Evolutionary conservation across 2,113 vertebrate genomes (phyloP), one percentile per base, ranked within the genome.

Genomic region (Myxocyprinus asiaticus): DNA sequence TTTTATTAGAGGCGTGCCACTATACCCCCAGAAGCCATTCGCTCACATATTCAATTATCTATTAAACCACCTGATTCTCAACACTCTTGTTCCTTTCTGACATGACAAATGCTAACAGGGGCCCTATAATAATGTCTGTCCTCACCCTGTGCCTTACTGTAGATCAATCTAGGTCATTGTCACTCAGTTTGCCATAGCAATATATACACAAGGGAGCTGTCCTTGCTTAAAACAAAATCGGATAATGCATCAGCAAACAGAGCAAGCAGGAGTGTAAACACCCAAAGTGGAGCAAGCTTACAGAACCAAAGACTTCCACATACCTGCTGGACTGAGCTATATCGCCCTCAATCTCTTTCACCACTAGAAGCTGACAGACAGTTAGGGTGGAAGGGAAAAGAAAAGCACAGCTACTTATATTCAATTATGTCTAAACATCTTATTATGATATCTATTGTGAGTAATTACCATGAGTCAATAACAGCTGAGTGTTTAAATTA

Each of bases 241-340:
- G 90, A 90, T 91, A 90, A 92, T 87, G 82, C 87, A 85, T 86
- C 86, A 81, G 86, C 88, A 92, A 89, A 92, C 87, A 91, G 82
- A 89, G 84, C 87, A 85, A 88, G 85, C 82, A 81, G 86, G 81
- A 87, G 75, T 89, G 87, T 86, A 90, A 91, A 89, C 88, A 86
- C 83, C 86, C 83, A 76, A 68, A 79, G 78, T 55, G 48, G 33
- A 65, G 8, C 61, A 76, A 61, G 22, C 22, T 76, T 55, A 66
- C 53, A 74, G 22, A 55, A 43, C 45, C 48, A 65, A 64, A 65
- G 48, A 74, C 62, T 79, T 88, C 42, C 62, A 82, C 79, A 82
- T 79, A 88, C 2, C 2, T 58, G 61, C 43, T 51, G 62, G n/a
- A 55, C 44, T 55, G 4, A 48, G 14, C 86, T 79, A 78, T 88